Conservation (phyloP, 2,888 invertebrate species). For the Abrostola triplasia region DNA sequence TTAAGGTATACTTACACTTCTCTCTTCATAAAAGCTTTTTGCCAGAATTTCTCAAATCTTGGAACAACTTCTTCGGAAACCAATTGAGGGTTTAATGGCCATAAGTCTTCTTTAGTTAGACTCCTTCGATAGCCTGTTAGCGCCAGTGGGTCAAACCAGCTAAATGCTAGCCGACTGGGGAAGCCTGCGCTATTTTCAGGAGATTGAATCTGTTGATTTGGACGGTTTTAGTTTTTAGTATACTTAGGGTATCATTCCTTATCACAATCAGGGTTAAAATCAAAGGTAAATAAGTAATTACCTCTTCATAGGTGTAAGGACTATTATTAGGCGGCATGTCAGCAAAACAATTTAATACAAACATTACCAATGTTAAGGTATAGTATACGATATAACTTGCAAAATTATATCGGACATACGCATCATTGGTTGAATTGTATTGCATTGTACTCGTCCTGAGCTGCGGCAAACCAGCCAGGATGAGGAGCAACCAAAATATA, state of each 20-base stretch:
- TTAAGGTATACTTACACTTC: slow-evolving; percentile 88
- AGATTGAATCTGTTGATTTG: slow-evolving; percentile 91
- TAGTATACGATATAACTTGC: slow-evolving; percentile 94
- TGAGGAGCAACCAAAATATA: slow-evolving; percentile 95
- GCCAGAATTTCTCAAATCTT: slow-evolving; percentile 94
- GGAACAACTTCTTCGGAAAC: slow-evolving; percentile 93
- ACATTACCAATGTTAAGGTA: slow-evolving; percentile 90
- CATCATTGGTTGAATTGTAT: slow-evolving; percentile 73
- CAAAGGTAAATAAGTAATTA: slow-evolving; percentile 68
- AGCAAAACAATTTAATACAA: slow-evolving; percentile 93
- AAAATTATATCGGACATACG: slow-evolving; percentile 89
- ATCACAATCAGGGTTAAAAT: not conserved
- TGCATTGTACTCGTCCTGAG: slow-evolving; percentile 90
- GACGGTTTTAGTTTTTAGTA: not conserved
- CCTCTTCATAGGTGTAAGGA: slow-evolving; percentile 90
- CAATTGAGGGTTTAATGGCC: slow-evolving; percentile 95
- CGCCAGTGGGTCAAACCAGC: slow-evolving; percentile 96
- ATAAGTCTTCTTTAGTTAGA: slow-evolving; percentile 93
- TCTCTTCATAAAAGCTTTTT: slow-evolving; percentile 89
- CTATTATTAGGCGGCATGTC: slow-evolving; percentile 91
- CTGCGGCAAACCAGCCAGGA: slow-evolving; percentile 91
- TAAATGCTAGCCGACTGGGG: slow-evolving; percentile 94
- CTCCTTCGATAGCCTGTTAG: slow-evolving; percentile 94
- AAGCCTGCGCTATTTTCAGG: slow-evolving; percentile 96
- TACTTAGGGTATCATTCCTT: not conserved